Evolutionary conservation across 2,888 invertebrate genomes (phyloP).

Genomic region (Papilio demoleus): DNA sequence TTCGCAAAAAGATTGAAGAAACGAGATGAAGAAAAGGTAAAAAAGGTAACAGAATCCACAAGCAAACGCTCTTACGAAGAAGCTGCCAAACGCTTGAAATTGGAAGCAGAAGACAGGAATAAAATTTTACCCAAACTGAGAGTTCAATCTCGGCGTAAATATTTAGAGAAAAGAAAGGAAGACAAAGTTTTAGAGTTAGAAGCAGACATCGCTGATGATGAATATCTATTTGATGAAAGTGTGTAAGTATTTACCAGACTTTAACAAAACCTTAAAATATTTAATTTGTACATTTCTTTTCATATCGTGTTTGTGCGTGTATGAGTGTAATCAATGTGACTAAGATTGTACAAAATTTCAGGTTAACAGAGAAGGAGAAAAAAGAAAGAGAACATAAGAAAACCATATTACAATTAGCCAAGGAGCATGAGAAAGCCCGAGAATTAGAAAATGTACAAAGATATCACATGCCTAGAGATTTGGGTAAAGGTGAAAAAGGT

Average conservation of each 20-base stretch:
- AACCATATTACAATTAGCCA: constrained; percentile 93
- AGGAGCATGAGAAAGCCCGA: constrained; percentile 97
- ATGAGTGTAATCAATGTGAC: too few species aligned
- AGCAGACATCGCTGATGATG: constrained; percentile 97
- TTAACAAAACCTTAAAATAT: not conserved
- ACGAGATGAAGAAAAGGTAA: constrained; percentile 94
- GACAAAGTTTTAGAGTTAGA: constrained; percentile 98
- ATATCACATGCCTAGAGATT: constrained; percentile 96
- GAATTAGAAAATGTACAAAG: constrained; percentile 96
- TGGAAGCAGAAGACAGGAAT: constrained; percentile 93
- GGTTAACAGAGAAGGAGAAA: constrained; percentile 93
- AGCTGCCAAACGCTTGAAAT: constrained; percentile 94
- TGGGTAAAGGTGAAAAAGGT: constrained; percentile 88
- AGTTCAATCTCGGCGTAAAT: constrained; percentile 95
- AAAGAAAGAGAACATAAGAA: constrained; percentile 95
- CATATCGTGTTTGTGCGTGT: not conserved
- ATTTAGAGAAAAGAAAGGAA: constrained; percentile 97
- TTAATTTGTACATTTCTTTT: not conserved
- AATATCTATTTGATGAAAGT: constrained; percentile 95
- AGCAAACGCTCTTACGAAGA: constrained; percentile 91
- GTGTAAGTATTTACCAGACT: constrained; percentile 84
- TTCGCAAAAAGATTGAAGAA: constrained; percentile 94
- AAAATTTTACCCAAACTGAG: constrained; percentile 94
- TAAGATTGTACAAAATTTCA: constrained; percentile 62
- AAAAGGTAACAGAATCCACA: constrained; percentile 88